Conservation (phyloP, 2,113 vertebrate genomes). For the Takifugu bimaculatus region DNA sequence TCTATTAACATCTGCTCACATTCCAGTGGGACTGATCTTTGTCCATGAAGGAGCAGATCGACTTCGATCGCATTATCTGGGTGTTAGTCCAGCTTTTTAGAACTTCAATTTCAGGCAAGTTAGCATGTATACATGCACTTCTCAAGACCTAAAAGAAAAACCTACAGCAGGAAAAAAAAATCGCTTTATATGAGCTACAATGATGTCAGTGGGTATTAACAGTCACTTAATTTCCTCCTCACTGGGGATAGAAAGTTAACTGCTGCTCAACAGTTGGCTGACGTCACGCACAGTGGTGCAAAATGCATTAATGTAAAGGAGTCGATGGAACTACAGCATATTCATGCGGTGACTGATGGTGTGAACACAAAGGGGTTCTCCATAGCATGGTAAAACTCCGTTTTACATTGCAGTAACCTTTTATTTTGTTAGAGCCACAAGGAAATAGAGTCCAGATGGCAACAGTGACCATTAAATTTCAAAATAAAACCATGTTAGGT, state of each 20-base stretch:
- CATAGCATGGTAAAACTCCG: constrained; percentile 18
- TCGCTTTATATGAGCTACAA: constrained; percentile 24
- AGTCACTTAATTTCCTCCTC: constrained; percentile 34
- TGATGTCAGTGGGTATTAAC: constrained; percentile 26
- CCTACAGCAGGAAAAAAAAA: constrained; percentile 14
- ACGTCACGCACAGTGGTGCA: constrained; percentile 1
- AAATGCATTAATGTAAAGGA: neutral
- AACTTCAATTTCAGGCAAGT: neutral
- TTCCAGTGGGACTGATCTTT: too few relatives aligned
- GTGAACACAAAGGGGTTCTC: constrained; percentile 12
- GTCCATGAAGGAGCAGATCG: neutral
- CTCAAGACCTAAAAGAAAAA: too few relatives aligned
- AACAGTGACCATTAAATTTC: neutral
- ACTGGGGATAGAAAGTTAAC: constrained; percentile 13
- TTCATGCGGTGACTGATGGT: constrained; percentile 16
- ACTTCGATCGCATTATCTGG: neutral
- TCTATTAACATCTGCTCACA: neutral
- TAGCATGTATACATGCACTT: too few relatives aligned
- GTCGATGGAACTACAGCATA: constrained; percentile 11
- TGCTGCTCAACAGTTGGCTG: constrained; percentile 19
- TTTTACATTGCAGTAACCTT: constrained; percentile 20
- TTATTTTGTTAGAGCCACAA: constrained; percentile 8
- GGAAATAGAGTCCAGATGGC: constrained; percentile 18
- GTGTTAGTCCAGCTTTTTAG: neutral
- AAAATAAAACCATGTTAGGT: constrained; percentile 14